phyloP scores from a whole-genome alignment of 2,113 vertebrate genomes.

The Malurus cyaneus region DNA sequence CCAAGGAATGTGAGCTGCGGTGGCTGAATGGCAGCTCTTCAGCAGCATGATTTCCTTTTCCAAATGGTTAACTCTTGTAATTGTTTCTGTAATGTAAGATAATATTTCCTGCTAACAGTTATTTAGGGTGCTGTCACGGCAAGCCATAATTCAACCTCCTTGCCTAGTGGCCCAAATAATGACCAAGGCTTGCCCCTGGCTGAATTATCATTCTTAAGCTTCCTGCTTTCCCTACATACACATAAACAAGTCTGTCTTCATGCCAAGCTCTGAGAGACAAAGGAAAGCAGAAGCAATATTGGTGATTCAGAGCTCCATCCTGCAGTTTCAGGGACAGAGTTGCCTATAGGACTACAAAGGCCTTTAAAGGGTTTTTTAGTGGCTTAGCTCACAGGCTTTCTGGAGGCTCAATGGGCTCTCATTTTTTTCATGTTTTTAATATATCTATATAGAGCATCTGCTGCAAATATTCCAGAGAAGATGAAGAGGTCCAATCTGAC shows the following conservation, averaged over 20 bases:
- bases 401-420: neutral
- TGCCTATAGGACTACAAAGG: neutral
- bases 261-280: neutral
- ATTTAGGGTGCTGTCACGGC: conserved; percentile 33
- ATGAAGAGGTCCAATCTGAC: neutral
- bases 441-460: neutral
- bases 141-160: neutral
- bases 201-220: neutral
- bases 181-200: conserved; percentile 29
- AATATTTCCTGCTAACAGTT: conserved; percentile 44
- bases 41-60: conserved; percentile 36
- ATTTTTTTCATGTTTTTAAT: neutral
- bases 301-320: neutral
- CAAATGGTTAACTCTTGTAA: conserved; percentile 39
- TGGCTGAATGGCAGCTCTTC: neutral
- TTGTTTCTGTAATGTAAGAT: conserved; percentile 49
- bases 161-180: conserved; percentile 38
- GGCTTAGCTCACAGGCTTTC: neutral
- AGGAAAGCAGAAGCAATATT: neutral
- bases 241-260: conserved; percentile 41
- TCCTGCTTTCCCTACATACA: neutral
- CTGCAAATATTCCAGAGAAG: neutral
- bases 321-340: neutral
- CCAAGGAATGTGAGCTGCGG: neutral
- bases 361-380: neutral